A percentile compares a stretch with the other conserved stretches of the same genome.
phyloP scores from a whole-genome alignment of 2,797 vertebrate species.

The Pangasius krempfi region DNA sequence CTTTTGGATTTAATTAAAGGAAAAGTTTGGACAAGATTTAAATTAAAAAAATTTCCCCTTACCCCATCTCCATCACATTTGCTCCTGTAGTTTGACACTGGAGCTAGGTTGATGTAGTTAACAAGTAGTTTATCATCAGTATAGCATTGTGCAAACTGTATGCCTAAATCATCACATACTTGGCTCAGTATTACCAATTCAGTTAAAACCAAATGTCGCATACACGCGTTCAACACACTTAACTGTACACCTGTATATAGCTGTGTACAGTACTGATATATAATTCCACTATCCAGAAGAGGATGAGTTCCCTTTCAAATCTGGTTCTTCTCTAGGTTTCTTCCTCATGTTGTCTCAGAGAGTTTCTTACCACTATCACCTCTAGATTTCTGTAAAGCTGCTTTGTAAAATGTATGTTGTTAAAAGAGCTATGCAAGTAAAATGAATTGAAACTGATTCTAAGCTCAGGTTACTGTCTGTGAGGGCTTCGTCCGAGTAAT shows the following conservation, averaged over 20 bases:
- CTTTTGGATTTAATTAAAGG: constrained; percentile 1
- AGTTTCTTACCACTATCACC: neutral
- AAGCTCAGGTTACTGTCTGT: neutral
- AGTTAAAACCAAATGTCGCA: neutral
- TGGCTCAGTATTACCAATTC: neutral
- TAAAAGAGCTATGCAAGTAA: neutral
- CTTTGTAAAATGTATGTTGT: neutral
- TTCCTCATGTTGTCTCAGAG: neutral
- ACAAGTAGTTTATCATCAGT: neutral
- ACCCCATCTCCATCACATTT: neutral
- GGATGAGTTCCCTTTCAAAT: neutral
- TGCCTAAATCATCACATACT: neutral
- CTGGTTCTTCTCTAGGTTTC: neutral
- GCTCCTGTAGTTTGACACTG: neutral
- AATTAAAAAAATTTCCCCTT: neutral
- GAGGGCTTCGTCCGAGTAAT: neutral
- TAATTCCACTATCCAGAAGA: neutral
- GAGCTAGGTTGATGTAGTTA: neutral
- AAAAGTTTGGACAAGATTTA: neutral
- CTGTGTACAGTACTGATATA: neutral
- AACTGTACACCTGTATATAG: neutral
- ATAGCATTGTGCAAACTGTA: neutral
- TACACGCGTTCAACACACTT: neutral
- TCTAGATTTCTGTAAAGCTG: neutral
- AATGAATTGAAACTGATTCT: neutral